A percentile compares a stretch with the other conserved stretches of the same genome.
These are phyloP conservation scores for Telenomus remus DNA, from an alignment of 1,140 invertebrate species.

Conservation along the genomic window DNA sequence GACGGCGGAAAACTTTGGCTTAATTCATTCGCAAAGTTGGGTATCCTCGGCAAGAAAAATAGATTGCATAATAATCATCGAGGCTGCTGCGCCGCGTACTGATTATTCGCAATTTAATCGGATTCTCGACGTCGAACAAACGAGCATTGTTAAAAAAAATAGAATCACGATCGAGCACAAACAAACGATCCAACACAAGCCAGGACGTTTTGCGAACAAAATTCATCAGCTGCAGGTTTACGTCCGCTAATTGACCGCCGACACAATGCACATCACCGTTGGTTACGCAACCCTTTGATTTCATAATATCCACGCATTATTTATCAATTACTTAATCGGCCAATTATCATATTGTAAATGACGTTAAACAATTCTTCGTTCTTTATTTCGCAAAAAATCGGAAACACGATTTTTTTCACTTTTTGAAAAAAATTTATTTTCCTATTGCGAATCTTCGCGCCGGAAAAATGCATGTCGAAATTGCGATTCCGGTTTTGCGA, in stretches of 20 bases:
- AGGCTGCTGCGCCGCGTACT: constrained; percentile 7
- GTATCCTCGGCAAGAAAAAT: constrained; percentile 20
- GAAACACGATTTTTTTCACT: too few species aligned
- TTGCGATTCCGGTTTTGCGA: too few species aligned
- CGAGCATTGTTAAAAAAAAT: constrained; percentile 1
- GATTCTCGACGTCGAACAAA: constrained; percentile 1
- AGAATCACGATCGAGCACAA: too few species aligned
- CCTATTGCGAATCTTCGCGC: too few species aligned
- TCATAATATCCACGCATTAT: neutral
- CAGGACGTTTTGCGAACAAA: constrained; percentile 7
- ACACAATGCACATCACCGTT: neutral
- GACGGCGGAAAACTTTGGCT: constrained; percentile 14
- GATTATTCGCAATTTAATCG: constrained; percentile 15
- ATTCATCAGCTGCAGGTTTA: neutral
- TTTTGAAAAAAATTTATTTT: too few species aligned
- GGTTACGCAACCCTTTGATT: constrained; percentile 3
- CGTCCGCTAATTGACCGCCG: neutral
- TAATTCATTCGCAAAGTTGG: constrained; percentile 21
- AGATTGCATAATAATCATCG: constrained; percentile 30
- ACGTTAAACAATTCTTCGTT: too few species aligned
- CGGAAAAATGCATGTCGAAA: too few species aligned
- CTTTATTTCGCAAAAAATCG: too few species aligned
- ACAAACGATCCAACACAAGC: too few species aligned
- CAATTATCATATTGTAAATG: neutral
- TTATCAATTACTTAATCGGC: neutral